Base-by-base conservation (phyloP, 2,888 invertebrate genomes). In the Danaus chrysippus region DNA sequence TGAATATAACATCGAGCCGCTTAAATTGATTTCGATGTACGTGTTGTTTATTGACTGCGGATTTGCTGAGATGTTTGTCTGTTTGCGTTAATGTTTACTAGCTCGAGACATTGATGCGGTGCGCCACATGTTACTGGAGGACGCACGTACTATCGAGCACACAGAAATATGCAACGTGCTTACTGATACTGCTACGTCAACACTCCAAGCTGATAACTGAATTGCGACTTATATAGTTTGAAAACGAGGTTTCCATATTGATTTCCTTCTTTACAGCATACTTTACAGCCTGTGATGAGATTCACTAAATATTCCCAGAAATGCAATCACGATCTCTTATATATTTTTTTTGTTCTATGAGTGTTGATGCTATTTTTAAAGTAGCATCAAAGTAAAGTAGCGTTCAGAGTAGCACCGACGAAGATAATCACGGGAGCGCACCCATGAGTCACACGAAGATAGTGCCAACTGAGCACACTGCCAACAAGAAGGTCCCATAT, bases 401-500 rank as follows among this genome's bases (percentile, higher is more conserved):
- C 71, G 72, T 65, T 69, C 65, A 66, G 73, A 72, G 69, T 69
- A 67, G 73, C 73, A 70, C 73, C 73, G 70, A 72, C 72, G 71
- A 74, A 76, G 76, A 83, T 81, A 78, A 82, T 84, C 77, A 81
- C 76, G 78, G 77, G 80, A 84, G 79, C 78, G 74, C 78, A 81
- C 81, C 76, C 76, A 76, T 87, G 87, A 89, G 74, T 89, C 89
- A 90, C 76, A 71, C 73, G 63, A 67, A 76, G 73, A 75, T 67
- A 75, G 74, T 88, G 88, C 89, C 87, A 87, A 87, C 78, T 79
- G 63, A 70, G 62, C 69, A 73, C 74, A 73, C 67, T 70, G 68
- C 70, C 67, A 71, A 73, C 62, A 74, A 72, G 75, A 82, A 78
- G 71, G 78, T 70, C 78, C 74, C 80, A 82, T 77, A 73, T 74